Evolutionary conservation across 2,113 vertebrate genomes (phyloP), one percentile per base, ranked within the genome.

Genomic region (Burhinus oedicnemus): DNA sequence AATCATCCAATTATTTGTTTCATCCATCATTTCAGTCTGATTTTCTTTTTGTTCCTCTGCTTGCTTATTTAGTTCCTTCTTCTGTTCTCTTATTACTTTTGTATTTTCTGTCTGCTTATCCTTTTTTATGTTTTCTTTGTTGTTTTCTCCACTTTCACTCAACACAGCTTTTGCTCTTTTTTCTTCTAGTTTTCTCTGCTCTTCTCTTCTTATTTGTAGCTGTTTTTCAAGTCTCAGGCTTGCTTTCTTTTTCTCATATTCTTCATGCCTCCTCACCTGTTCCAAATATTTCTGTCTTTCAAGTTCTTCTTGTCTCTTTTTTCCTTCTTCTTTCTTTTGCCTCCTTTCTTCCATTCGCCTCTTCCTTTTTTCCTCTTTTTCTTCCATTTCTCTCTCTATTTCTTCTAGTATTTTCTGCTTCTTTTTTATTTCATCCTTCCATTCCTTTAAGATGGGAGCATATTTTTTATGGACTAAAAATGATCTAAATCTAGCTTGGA

Each of bases 401-500:
- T 92, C 89, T 82, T 93, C 62, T 47, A 95, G 36, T 16, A 93
- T 42, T 85, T 98, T 93, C 91, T 92, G 94, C 55, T 98, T 97
- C 45, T 74, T 98, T 95, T 96, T 97, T 45, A 89, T 97, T 83
- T 83, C 97, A 87, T 98, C 94, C 89, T 94, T 91, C 96, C 75
- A 72, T 89, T 97, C 96, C 83, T 87, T 98, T 92, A 99, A 95
- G 54, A 98, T 74, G 9, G 95, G 93, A 64, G 70, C 49, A 29
- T 97, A 98, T 92, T 97, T 97, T 95, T 86, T 97, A 64, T 54
- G 97, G 8, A 93, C 93, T 82, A 97, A 49, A 81, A 97, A 97
- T 72, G 98, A 97, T 97, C 98, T 97, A 83, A 98, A 97, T 62
- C 75, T 97, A 91, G 98, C 96, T 97, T 99, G 99, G 71, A 99